Evolutionary conservation across 2,113 vertebrate species (phyloP).

Genomic region (Merops nubicus): DNA sequence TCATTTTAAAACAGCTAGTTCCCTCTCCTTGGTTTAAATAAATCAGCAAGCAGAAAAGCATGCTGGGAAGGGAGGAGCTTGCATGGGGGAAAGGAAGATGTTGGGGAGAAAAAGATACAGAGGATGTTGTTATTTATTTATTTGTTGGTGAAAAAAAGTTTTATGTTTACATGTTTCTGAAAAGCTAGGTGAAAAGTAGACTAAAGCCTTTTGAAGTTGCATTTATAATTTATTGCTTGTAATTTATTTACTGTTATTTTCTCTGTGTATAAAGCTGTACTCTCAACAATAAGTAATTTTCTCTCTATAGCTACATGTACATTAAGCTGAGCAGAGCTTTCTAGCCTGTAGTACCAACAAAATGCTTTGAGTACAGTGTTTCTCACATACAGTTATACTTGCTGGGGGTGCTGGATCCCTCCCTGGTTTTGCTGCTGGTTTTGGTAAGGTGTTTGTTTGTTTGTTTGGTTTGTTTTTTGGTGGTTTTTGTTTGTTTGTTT

Average conservation of each 20-base stretch:
- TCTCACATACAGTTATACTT: not conserved
- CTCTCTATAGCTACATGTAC: accelerated
- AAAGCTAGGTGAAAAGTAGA: not conserved
- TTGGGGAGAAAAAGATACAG: not conserved
- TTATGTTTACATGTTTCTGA: not conserved
- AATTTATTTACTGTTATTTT: not conserved
- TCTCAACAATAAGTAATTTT: not conserved
- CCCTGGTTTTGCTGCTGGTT: not conserved
- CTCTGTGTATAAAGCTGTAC: not conserved
- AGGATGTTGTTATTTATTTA: not conserved
- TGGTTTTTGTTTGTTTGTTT: accelerated
- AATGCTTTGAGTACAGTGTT: not conserved
- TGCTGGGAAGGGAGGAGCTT: not conserved
- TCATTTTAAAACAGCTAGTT: not conserved
- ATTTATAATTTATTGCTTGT: not conserved
- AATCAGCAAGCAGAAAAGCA: conserved; percentile 4
- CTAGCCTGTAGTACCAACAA: not conserved
- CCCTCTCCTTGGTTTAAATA: conserved; percentile 2
- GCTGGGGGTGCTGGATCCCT: not conserved
- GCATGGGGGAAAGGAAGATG: not conserved
- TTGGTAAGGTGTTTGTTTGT: not conserved
- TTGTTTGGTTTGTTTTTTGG: not conserved
- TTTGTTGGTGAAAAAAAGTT: not conserved
- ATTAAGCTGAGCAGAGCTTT: not conserved
- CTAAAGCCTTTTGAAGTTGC: not conserved